Percentiles rank a stretch among this genome's conserved stretches.
These are phyloP conservation scores for Anguilla megastoma DNA, from an alignment of 2,797 vertebrate species.

Conservation along the genomic window DNA sequence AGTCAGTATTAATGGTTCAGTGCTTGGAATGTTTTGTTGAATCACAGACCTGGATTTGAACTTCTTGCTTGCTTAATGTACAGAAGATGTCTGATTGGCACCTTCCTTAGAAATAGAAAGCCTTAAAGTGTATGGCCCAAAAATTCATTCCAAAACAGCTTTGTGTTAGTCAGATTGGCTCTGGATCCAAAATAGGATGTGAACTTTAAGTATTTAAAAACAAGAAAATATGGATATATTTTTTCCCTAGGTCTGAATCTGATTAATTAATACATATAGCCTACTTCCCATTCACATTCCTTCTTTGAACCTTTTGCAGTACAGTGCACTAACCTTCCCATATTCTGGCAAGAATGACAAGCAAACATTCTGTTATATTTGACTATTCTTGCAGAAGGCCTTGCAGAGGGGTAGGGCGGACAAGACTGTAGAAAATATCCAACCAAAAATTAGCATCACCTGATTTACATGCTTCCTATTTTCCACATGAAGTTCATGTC, in stretches of 20 bases:
- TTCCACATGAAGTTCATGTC: neutral
- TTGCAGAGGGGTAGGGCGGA: neutral
- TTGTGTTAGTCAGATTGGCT: no score
- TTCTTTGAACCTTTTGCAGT: slow-evolving; percentile 47
- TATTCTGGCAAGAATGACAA: neutral
- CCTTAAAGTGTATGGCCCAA: no score
- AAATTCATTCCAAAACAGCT: no score
- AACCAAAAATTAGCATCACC: neutral
- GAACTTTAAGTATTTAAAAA: slow-evolving; percentile 50
- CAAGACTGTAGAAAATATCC: neutral
- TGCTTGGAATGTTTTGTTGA: neutral
- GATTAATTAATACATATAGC: slow-evolving; percentile 41
- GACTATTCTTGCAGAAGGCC: neutral
- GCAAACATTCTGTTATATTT: neutral
- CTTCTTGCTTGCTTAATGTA: neutral
- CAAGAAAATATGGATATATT: slow-evolving; percentile 44
- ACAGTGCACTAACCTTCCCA: neutral
- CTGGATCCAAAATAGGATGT: slow-evolving; percentile 24
- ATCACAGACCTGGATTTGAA: neutral
- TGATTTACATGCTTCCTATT: neutral
- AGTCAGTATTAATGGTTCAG: slow-evolving; percentile 41
- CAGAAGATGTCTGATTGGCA: no score
- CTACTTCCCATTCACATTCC: slow-evolving; percentile 42
- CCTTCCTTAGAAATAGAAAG: no score
- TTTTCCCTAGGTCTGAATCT: slow-evolving; percentile 39